Conservation (phyloP, 1,140 invertebrate genomes). For the Cydia pomonella region DNA sequence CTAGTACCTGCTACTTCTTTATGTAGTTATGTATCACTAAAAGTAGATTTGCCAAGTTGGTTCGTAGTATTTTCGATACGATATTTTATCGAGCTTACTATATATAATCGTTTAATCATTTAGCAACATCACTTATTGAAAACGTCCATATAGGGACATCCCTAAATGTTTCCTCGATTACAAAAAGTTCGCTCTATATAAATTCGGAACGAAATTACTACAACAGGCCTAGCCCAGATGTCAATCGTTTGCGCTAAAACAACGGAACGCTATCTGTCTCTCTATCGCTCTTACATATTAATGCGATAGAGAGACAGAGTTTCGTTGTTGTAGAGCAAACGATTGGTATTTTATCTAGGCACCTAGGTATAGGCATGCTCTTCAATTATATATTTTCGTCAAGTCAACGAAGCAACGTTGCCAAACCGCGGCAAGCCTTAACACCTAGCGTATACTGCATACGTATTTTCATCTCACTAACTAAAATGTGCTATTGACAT, state of each 20-base stretch:
- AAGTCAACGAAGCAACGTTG: constrained; percentile 25
- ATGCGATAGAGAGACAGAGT: too few relatives aligned
- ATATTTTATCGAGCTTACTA: too few relatives aligned
- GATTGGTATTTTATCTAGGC: too few relatives aligned
- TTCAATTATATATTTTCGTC: constrained; percentile 6
- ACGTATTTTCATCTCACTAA: constrained; percentile 77
- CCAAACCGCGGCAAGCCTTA: constrained; percentile 52
- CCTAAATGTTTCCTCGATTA: too few relatives aligned
- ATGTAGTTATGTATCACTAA: background rate
- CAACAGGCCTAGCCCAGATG: too few relatives aligned
- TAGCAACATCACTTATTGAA: background rate
- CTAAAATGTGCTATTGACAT: constrained; percentile 63
- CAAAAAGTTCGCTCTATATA: too few relatives aligned
- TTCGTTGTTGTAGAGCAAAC: too few relatives aligned
- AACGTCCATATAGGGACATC: too few relatives aligned
- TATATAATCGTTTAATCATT: background rate
- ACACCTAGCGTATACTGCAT: constrained; percentile 78
- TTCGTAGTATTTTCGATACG: background rate
- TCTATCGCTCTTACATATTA: too few relatives aligned
- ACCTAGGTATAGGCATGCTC: background rate
- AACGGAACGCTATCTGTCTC: too few relatives aligned
- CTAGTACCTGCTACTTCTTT: constrained; percentile 1
- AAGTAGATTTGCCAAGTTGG: background rate
- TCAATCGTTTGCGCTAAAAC: too few relatives aligned
- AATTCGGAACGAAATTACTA: too few relatives aligned